A percentile compares a stretch with the other conserved stretches of the same genome.
Evolutionary conservation across 1,140 invertebrate species (phyloP).

Genomic region (Scaptomyza montana): DNA sequence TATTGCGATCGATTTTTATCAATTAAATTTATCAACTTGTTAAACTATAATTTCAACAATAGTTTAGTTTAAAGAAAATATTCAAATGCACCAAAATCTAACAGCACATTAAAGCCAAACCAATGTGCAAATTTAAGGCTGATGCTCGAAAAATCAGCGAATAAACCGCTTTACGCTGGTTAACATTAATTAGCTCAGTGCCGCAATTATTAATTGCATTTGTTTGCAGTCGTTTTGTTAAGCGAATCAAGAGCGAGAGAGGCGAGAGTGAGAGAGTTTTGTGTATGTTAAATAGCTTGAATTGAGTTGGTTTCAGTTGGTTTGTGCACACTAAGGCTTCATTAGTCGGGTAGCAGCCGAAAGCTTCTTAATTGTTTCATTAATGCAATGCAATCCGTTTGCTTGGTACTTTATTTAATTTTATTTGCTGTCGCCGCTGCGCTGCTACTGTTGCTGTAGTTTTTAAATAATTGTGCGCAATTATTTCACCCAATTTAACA

Average conservation of each 20-base stretch:
- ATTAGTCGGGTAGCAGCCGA: slow-evolving; percentile 53
- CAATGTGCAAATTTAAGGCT: slow-evolving; percentile 18
- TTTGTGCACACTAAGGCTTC: slow-evolving; percentile 66
- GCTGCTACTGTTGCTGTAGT: slow-evolving; percentile 42
- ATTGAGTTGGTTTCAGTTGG: slow-evolving; percentile 3
- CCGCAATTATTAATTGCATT: slow-evolving; percentile 62
- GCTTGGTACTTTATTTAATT: slow-evolving; percentile 75
- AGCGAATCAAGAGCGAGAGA: background rate
- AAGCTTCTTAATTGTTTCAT: slow-evolving; percentile 79
- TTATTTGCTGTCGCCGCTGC: slow-evolving; percentile 68
- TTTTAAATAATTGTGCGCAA: slow-evolving; percentile 79
- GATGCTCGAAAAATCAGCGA: slow-evolving; percentile 28
- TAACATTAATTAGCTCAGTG: slow-evolving; percentile 61
- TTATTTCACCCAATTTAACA: slow-evolving; percentile 82
- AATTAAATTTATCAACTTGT: too few species aligned
- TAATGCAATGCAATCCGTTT: slow-evolving; percentile 79
- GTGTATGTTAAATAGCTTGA: slow-evolving; percentile 29
- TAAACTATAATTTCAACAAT: too few species aligned
- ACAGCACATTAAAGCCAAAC: background rate
- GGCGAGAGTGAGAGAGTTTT: background rate
- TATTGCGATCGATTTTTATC: background rate
- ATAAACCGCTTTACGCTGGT: slow-evolving; percentile 11
- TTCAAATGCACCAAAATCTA: background rate
- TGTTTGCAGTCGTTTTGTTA: slow-evolving; percentile 29
- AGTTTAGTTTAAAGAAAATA: too few species aligned